Evolutionary conservation across 2,888 invertebrate species (phyloP).

Genomic region (Hedychridium roseum): DNA sequence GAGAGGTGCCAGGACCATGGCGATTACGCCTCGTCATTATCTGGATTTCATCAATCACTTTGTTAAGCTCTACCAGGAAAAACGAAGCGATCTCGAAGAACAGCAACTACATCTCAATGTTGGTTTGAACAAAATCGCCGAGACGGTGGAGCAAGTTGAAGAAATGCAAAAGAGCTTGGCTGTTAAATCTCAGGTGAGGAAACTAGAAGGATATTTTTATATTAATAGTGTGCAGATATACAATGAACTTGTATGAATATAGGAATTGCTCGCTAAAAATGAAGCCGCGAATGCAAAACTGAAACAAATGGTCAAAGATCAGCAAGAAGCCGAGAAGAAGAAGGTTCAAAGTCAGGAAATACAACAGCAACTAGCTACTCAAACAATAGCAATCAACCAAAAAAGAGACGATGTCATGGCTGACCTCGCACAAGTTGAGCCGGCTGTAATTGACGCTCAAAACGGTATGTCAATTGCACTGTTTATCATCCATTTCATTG

Average conservation of each 20-base stretch:
- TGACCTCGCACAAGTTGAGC: slow-evolving; percentile 97
- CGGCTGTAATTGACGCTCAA: slow-evolving; percentile 98
- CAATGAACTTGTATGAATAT: too few species aligned
- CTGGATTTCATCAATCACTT: slow-evolving; percentile 99
- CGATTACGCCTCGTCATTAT: slow-evolving; percentile 97
- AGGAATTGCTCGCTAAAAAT: slow-evolving; percentile 95
- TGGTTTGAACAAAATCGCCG: slow-evolving; percentile 97
- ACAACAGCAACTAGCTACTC: slow-evolving; percentile 82
- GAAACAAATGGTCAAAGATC: slow-evolving; percentile 98
- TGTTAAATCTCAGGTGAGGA: slow-evolving; percentile 85
- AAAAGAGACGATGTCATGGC: slow-evolving; percentile 95
- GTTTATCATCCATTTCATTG: too few species aligned
- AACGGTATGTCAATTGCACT: slow-evolving; percentile 82
- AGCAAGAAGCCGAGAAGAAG: slow-evolving; percentile 98
- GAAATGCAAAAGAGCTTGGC: slow-evolving; percentile 99
- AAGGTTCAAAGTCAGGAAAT: slow-evolving; percentile 98
- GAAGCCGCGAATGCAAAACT: slow-evolving; percentile 99
- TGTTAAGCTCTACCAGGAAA: slow-evolving; percentile 96
- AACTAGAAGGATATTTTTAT: too few species aligned
- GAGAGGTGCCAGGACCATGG: slow-evolving; percentile 94
- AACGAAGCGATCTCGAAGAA: slow-evolving; percentile 97
- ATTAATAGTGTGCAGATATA: too few species aligned
- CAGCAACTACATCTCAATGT: slow-evolving; percentile 99
- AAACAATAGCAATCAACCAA: slow-evolving; percentile 91
- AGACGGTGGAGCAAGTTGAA: slow-evolving; percentile 99